phyloP scores from a whole-genome alignment of 2,113 vertebrate genomes.

The Colius striatus region DNA sequence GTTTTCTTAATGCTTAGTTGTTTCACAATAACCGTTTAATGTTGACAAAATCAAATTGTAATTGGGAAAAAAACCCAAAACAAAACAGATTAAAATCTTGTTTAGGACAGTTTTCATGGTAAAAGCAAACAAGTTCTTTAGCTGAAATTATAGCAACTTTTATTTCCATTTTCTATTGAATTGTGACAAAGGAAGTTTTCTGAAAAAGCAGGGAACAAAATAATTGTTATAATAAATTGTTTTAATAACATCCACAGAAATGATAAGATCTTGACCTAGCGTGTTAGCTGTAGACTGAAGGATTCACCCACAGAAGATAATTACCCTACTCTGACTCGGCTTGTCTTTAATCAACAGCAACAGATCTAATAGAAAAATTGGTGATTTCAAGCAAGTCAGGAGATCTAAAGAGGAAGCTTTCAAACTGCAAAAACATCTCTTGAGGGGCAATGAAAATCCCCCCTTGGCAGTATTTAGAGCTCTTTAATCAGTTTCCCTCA shows the following conservation, averaged over 20 bases:
- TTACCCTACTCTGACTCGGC: accelerated
- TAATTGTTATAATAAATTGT: not conserved
- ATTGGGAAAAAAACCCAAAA: not conserved
- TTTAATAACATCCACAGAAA: not conserved
- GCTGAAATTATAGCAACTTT: not conserved
- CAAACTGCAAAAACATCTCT: not conserved
- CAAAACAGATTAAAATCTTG: not conserved
- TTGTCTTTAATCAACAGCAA: not conserved
- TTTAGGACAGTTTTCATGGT: not conserved
- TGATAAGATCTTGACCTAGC: not conserved
- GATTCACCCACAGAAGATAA: not conserved
- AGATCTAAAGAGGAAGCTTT: not conserved
- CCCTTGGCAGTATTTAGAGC: not conserved
- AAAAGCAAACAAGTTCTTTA: not conserved
- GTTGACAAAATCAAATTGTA: not conserved
- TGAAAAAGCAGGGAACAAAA: not conserved
- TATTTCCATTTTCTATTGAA: not conserved
- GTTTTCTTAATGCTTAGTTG: not conserved
- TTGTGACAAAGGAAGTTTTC: not conserved
- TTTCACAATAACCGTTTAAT: not conserved
- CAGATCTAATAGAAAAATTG: not conserved
- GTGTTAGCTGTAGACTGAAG: not conserved
- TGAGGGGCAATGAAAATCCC: not conserved
- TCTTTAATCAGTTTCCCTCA: not conserved
- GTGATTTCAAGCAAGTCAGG: not conserved